Evolutionary conservation across 2,113 vertebrate species (phyloP).

Genomic region (Hippoglossus stenolepis): DNA sequence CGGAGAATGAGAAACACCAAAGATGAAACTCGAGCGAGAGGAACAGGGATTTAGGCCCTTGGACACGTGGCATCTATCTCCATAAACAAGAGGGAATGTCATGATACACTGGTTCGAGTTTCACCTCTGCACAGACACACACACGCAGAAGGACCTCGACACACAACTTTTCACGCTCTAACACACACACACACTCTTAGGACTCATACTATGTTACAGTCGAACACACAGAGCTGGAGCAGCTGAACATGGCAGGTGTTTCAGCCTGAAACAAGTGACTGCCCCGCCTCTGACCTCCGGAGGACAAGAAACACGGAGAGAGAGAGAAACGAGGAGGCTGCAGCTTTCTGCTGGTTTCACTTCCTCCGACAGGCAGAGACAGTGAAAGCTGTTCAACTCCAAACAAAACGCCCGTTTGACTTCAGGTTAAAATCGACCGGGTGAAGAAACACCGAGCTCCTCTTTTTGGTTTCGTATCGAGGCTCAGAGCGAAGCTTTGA

Average conservation of each 20-base stretch:
- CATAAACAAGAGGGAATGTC: neutral
- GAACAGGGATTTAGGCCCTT: neutral
- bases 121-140: neutral
- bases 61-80: slow-evolving; percentile 2
- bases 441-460: neutral
- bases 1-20: neutral
- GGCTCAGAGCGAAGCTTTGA: too few species aligned
- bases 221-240: slow-evolving; percentile 19
- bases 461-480: too few species aligned
- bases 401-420: slow-evolving; percentile 36
- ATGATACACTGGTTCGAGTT: slow-evolving; percentile 6
- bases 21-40: neutral
- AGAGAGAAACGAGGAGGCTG: slow-evolving; percentile 1
- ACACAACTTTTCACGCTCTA: neutral
- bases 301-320: neutral
- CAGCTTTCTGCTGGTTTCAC: slow-evolving; percentile 16
- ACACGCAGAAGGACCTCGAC: neutral
- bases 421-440: slow-evolving; percentile 15
- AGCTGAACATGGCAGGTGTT: slow-evolving; percentile 66
- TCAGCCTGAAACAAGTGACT: slow-evolving; percentile 44
- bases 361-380: slow-evolving; percentile 50
- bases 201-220: neutral
- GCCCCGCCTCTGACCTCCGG: slow-evolving; percentile 55
- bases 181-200: neutral
- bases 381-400: slow-evolving; percentile 49